These are phyloP conservation scores for Pempheris klunzingeri DNA, from an alignment of 2,797 vertebrate species.

Conservation along the genomic window DNA sequence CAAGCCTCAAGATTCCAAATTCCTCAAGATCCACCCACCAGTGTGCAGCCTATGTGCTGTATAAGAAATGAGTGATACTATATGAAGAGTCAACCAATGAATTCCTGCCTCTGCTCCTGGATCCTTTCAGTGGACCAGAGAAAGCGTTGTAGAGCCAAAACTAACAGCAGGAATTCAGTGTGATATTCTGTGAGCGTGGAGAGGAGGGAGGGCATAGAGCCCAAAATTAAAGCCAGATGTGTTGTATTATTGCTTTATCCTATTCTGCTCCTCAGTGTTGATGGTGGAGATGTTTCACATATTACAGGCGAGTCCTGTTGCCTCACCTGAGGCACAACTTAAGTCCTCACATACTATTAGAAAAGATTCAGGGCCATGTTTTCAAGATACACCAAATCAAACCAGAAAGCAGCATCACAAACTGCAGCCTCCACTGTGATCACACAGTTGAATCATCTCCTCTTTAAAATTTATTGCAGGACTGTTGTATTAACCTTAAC, in stretches of 20 bases:
- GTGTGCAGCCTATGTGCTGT: neutral
- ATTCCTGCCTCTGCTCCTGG: constrained; percentile 49
- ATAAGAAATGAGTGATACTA: constrained; percentile 13
- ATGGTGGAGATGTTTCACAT: constrained; percentile 63
- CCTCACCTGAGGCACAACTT: constrained; percentile 39
- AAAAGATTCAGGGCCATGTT: neutral
- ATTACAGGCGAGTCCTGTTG: constrained; percentile 33
- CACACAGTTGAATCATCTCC: no score
- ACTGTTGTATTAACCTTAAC: neutral
- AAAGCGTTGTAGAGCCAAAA: constrained; percentile 62
- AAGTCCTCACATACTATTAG: constrained; percentile 1
- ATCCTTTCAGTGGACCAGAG: constrained; percentile 44
- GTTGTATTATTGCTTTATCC: constrained; percentile 59
- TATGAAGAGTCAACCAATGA: constrained; percentile 40
- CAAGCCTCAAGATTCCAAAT: constrained; percentile 24
- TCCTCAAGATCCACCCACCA: constrained; percentile 31
- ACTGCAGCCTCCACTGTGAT: no score
- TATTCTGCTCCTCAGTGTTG: constrained; percentile 41
- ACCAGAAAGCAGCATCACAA: no score
- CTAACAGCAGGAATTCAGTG: constrained; percentile 69
- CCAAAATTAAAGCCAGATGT: constrained; percentile 84
- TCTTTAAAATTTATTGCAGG: neutral
- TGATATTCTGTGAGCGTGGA: constrained; percentile 47
- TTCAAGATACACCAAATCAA: neutral
- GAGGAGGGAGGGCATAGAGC: constrained; percentile 56